Conservation (phyloP, 64 coral and sea anemone species). For the Stichodactyla helianthus region DNA sequence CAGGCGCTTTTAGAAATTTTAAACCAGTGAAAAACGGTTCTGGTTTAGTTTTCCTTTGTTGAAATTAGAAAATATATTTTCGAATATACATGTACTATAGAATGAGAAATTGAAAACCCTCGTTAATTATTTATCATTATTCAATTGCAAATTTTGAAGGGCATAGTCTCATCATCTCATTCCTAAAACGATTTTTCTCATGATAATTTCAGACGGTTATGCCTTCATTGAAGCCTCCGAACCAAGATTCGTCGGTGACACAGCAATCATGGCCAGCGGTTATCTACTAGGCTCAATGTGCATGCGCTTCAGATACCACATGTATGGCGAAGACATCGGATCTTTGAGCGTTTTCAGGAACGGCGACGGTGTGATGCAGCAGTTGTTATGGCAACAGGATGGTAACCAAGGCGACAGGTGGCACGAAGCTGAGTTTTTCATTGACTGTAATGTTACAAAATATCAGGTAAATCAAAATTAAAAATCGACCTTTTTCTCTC, state of each 20-base stretch:
- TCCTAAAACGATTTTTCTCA: background rate
- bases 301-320: constrained; percentile 58
- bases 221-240: constrained; percentile 51
- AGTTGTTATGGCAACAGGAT: constrained; percentile 37
- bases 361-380: constrained; percentile 48
- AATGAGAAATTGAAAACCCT: no score
- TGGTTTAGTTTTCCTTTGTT: no score
- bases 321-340: constrained; percentile 45
- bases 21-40: no score
- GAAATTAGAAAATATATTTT: no score
- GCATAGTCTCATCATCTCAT: no score
- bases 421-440: constrained; percentile 31
- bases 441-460: constrained; percentile 26
- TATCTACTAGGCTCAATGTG: constrained; percentile 35
- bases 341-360: constrained; percentile 39
- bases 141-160: no score
- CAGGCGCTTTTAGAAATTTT: no score
- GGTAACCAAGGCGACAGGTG: constrained; percentile 56
- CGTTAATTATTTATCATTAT: no score
- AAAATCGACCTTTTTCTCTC: no score
- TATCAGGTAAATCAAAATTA: constrained; percentile 19
- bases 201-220: constrained; percentile 29
- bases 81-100: no score
- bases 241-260: constrained; percentile 25
- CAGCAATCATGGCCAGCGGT: constrained; percentile 45